These are phyloP conservation scores for Brachionus plicatilis DNA, from an alignment of 1,140 invertebrate species.

Conservation along the genomic window DNA sequence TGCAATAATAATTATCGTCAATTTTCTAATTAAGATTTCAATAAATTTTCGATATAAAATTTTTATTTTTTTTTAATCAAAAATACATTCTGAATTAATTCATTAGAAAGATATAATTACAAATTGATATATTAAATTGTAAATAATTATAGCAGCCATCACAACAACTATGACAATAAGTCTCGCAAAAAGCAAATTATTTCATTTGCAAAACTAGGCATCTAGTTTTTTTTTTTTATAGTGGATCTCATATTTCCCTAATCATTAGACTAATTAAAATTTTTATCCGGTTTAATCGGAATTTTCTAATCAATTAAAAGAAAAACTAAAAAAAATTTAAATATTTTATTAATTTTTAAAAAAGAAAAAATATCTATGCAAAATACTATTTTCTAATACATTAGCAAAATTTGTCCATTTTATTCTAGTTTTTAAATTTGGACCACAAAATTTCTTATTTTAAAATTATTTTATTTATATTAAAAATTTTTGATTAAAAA, in stretches of 20 bases:
- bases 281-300: background rate
- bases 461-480: background rate
- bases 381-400: background rate
- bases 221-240: background rate
- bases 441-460: background rate
- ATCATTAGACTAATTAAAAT: background rate
- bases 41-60: background rate
- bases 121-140: constrained; percentile 3
- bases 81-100: background rate
- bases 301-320: background rate
- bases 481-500: background rate
- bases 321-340: background rate
- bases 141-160: background rate
- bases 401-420: background rate
- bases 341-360: background rate
- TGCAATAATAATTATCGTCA: background rate
- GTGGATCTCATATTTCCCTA: background rate
- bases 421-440: background rate
- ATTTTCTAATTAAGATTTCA: background rate
- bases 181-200: background rate
- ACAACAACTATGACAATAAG: background rate
- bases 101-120: background rate
- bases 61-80: background rate
- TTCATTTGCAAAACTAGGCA: background rate
- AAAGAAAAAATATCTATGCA: background rate